Evolutionary conservation across 2,797 vertebrate species (phyloP).

Genomic region (Anas capensis): DNA sequence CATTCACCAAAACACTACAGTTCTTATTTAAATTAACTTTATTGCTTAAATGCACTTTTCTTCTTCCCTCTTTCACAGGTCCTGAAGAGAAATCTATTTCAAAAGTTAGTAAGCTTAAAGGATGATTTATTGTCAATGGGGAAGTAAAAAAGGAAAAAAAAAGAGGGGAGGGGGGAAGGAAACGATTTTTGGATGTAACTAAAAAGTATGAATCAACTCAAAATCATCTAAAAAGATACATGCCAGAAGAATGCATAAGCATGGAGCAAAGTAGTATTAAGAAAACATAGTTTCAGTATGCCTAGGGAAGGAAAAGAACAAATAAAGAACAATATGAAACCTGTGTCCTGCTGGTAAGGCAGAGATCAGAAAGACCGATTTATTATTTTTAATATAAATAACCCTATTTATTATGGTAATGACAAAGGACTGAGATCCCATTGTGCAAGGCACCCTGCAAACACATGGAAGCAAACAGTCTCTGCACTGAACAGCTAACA

Average conservation of each 20-base stretch:
- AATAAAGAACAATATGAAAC: background rate
- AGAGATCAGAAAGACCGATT: background rate
- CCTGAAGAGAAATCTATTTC: background rate
- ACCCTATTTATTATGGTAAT: background rate
- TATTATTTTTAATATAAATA: constrained; percentile 31
- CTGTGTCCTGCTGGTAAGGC: background rate
- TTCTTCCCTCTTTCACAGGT: background rate
- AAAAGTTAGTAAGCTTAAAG: background rate
- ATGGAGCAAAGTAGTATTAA: background rate
- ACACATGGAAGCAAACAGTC: background rate
- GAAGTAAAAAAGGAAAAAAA: background rate
- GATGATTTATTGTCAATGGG: background rate
- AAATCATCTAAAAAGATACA: background rate
- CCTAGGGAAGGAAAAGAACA: background rate
- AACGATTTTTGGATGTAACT: background rate
- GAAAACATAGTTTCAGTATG: background rate
- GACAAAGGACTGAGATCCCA: background rate
- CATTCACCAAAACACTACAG: background rate
- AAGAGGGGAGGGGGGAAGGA: background rate
- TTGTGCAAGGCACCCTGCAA: background rate
- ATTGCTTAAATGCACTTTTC: background rate
- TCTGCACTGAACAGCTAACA: background rate
- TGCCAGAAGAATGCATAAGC: background rate
- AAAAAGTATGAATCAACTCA: background rate
- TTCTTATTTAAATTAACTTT: background rate